Conservation (phyloP, 2,888 invertebrate species). For the Drosophila infuscata region DNA sequence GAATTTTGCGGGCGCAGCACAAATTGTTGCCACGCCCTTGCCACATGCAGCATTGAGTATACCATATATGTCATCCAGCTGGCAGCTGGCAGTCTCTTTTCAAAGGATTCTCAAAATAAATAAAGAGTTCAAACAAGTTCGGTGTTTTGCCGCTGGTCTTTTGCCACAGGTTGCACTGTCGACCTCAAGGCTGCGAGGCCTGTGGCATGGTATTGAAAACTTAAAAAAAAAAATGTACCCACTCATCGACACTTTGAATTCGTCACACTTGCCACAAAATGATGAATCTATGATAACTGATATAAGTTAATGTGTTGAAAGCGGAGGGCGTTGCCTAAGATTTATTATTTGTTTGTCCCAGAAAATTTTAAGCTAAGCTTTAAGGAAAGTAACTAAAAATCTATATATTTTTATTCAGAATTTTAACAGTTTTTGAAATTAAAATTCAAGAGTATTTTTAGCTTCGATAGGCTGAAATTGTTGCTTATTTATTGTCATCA, state of each 20-base stretch:
- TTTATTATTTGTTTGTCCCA: background rate
- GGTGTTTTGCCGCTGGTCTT: background rate
- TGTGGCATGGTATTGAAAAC: background rate
- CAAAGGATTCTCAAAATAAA: background rate
- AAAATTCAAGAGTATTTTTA: background rate
- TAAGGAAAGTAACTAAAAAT: background rate
- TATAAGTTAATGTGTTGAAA: background rate
- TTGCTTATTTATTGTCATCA: conserved; percentile 64
- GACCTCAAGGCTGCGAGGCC: background rate
- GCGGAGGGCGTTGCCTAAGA: background rate
- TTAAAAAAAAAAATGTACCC: background rate
- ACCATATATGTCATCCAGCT: conserved; percentile 23
- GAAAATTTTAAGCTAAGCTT: background rate
- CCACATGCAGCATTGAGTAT: conserved; percentile 18
- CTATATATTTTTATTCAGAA: too few relatives aligned
- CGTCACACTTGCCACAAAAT: background rate
- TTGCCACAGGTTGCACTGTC: background rate
- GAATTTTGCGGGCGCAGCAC: conserved; percentile 58
- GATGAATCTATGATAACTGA: background rate
- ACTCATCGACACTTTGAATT: background rate
- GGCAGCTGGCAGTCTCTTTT: background rate
- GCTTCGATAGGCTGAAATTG: conserved; percentile 17
- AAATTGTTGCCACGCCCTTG: conserved; percentile 43
- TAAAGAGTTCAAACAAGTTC: background rate
- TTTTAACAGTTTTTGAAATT: background rate